These are phyloP conservation scores for Aurelia aurita DNA, from an alignment of 30 jellyfish, hydroid and myxozoan species.

Conservation along the genomic window DNA sequence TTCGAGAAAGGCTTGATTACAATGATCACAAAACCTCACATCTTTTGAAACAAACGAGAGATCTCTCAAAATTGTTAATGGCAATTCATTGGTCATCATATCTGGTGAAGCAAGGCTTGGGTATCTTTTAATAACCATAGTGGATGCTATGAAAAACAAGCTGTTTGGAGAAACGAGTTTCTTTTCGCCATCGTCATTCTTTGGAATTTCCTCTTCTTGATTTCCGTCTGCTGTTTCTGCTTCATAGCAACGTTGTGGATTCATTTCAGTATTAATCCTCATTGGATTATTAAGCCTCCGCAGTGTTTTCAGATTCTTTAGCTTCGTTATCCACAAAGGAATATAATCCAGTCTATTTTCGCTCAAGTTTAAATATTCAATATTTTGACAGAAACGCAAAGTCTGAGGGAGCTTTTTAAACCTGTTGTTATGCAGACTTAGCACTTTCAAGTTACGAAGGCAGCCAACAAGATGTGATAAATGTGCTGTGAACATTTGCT, in stretches of 20 bases:
- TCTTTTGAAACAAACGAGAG: background rate
- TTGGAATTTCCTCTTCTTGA: background rate
- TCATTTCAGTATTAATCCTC: background rate
- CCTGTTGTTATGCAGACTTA: too few relatives aligned
- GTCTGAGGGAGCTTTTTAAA: slow-evolving; percentile 3
- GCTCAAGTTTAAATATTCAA: slow-evolving; percentile 10
- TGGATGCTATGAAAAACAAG: slow-evolving; percentile 4
- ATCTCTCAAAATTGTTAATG: background rate
- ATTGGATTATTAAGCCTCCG: background rate
- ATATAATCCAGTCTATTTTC: background rate
- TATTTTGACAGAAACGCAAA: slow-evolving; percentile 7
- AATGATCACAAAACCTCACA: slow-evolving; percentile 35
- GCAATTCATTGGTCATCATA: background rate
- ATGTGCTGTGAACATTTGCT: too few relatives aligned
- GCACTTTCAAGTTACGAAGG: too few relatives aligned
- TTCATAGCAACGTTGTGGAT: background rate
- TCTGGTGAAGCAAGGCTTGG: background rate
- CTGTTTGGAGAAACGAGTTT: slow-evolving; percentile 9
- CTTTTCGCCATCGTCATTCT: background rate
- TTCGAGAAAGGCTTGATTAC: slow-evolving; percentile 5
- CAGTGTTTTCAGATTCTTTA: slow-evolving; percentile 16
- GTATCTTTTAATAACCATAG: background rate
- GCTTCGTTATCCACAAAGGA: slow-evolving; percentile 42
- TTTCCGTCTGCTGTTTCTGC: background rate
- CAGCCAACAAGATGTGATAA: too few relatives aligned